Base-by-base conservation (phyloP, 2,113 vertebrate species). In the Calcarius ornatus region DNA sequence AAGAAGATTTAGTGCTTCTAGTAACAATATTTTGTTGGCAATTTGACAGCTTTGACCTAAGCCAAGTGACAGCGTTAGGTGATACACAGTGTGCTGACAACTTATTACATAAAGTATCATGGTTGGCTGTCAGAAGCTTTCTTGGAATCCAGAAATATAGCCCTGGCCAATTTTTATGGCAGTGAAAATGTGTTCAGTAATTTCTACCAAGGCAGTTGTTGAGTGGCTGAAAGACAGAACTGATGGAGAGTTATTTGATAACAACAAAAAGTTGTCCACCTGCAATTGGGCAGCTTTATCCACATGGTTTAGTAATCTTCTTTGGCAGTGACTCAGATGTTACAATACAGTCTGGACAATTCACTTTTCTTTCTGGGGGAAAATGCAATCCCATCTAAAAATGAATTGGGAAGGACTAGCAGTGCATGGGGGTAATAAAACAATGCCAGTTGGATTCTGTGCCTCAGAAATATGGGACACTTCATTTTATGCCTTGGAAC, bases 101-200 rank as follows among this genome's bases (percentile, higher is more conserved):
- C 96, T 97, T 96, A 96, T 96, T 96, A 96, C 93, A 93, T 91
- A 94, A 68, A 91, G 95, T 86, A 92, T 97, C 96, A 76, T 96
- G 89, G 96, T 95, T 97, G 96, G 94, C 96, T 97, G 96, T 97
- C 96, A 97, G 95, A 97, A 97, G 97, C 95, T 97, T 97, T 97
- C 97, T 97, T 97, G 96, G 96, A 97, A 97, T 97, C 96, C 95
- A 97, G 97, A 98, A 97, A 97, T 96, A 97, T 92, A 97, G 96
- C 90, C 57, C 73, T 92, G 97, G 94, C 97, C 97, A 96, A 97
- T 97, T 95, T 96, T 97, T 97, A 97, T 97, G 97, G 97, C 96
- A 97, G 97, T 60, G 63, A 86, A 97, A 96, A 96, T 97, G 97
- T 98, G 97, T 98, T 98, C 96, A 97, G 97, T 98, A 97, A 97